Evolutionary conservation across 2,113 vertebrate species (phyloP).

Genomic region (Pelecanoides urinatrix): DNA sequence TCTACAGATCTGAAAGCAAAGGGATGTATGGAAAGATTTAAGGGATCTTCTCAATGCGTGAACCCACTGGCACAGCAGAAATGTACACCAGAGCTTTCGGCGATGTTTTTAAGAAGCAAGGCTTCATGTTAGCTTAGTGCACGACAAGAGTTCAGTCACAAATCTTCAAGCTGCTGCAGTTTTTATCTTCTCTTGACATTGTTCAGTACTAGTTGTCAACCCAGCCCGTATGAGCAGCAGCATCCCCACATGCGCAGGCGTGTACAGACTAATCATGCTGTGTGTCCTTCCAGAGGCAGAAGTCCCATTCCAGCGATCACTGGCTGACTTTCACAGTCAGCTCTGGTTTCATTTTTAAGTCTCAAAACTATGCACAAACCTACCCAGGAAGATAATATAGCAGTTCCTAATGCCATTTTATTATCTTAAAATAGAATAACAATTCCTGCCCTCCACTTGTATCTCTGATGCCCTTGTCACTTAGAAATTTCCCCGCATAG

Average conservation of each 20-base stretch:
- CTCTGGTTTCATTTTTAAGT: neutral
- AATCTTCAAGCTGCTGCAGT: neutral
- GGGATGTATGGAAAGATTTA: neutral
- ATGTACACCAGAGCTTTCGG: neutral
- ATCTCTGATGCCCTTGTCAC: neutral
- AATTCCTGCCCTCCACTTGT: neutral
- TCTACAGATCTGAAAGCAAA: neutral
- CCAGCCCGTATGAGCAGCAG: fast-evolving
- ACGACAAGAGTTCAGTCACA: neutral
- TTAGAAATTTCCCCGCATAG: neutral
- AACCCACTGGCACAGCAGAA: neutral
- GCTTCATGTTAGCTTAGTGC: neutral
- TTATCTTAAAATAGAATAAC: neutral
- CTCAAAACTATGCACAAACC: neutral
- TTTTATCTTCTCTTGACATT: neutral
- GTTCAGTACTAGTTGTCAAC: neutral
- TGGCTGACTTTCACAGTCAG: neutral
- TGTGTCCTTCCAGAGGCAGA: neutral
- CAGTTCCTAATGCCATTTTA: neutral
- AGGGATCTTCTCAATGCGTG: neutral
- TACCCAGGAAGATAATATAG: neutral
- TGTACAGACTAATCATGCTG: neutral
- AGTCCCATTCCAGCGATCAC: neutral
- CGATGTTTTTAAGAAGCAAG: neutral
- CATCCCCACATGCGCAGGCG: fast-evolving